Evolutionary conservation across 1,140 invertebrate genomes (phyloP), one percentile per base, ranked within the genome.

Genomic region (Aradophagus sp.): DNA sequence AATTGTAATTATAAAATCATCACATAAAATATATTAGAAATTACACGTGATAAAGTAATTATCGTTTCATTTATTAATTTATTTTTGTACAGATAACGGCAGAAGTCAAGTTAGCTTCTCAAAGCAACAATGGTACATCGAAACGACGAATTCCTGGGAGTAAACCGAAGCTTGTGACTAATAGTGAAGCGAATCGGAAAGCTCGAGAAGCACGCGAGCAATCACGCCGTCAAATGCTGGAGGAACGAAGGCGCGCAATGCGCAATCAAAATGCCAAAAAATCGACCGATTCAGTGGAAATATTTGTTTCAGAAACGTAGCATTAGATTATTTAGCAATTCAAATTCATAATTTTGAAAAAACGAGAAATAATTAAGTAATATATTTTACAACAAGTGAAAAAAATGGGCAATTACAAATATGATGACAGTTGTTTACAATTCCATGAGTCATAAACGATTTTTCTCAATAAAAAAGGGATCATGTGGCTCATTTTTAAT

Each of bases 201-300:
- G 83, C 85, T 11, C 81, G 86, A 1, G 87, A 91, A 74, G 89
- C 91, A 17, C 86, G 94, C 1, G 94, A 96, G 76, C 91, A 93
- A 41, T 91, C 92, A 17, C 87, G 94, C 56, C 91, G 92, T 67
- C 91, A 92, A 74, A 87, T 96, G 86, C 81, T 95, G 38, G 93
- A 95, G 76, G 92, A 93, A 75, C 90, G 89, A 72, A 87, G 92
- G 59, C 89, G 89, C 67, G 91, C 91, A 5, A 89, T 92, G 87
- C 85, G 87, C 47, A 86, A 8, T n/a, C 53, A 86, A 11, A 82
- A 79, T 14, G 69, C 66, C 13, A 77, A 87, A 67, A 82, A 86
- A 35, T 62, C 79, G n/a, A 74, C 78, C 50, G 80, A 86, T 55
- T 83, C 83, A 50, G 88, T 91, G 12, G 87, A 90, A 84, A 90